Percentiles rank a stretch among this genome's conserved stretches.
phyloP scores from a whole-genome alignment of 2,113 vertebrate genomes.

The Ia io region DNA sequence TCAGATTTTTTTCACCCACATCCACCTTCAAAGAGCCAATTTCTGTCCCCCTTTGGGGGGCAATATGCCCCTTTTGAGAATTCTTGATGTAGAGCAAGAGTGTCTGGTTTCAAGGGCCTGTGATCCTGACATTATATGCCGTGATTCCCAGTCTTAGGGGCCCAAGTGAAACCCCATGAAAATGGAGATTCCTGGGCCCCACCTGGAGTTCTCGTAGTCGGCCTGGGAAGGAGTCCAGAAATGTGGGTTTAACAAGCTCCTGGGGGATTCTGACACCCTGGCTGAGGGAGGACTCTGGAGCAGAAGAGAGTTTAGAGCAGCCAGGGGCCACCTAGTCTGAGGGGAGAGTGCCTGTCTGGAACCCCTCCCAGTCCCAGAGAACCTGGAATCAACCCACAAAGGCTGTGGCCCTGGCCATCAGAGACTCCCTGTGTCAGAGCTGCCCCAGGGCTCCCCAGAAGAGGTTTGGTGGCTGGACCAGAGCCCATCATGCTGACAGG shows the following conservation, averaged over 20 bases:
- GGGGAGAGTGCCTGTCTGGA: not conserved
- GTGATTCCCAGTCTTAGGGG: not conserved
- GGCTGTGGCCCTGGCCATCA: not conserved
- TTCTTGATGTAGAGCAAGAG: not conserved
- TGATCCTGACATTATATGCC: not conserved
- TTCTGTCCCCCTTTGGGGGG: not conserved
- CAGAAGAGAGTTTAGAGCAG: not conserved
- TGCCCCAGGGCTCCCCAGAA: not conserved
- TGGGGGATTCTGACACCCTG: not conserved
- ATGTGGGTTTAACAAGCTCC: not conserved
- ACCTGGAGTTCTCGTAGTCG: not conserved
- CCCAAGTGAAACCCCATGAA: not conserved
- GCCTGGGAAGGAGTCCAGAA: not conserved
- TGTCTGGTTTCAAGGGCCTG: not conserved
- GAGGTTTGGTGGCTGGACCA: not conserved
- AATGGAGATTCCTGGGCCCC: not conserved
- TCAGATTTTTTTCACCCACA: not conserved
- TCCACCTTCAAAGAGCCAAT: not conserved
- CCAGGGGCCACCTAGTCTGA: not conserved
- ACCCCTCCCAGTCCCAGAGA: not conserved
- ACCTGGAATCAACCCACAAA: not conserved
- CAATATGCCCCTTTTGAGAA: not conserved
- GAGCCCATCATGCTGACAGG: not conserved
- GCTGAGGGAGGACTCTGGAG: not conserved
- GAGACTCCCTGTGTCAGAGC: not conserved